These are phyloP conservation scores for Philonicus albiceps DNA, from an alignment of 2,888 invertebrate species.

Conservation along the genomic window DNA sequence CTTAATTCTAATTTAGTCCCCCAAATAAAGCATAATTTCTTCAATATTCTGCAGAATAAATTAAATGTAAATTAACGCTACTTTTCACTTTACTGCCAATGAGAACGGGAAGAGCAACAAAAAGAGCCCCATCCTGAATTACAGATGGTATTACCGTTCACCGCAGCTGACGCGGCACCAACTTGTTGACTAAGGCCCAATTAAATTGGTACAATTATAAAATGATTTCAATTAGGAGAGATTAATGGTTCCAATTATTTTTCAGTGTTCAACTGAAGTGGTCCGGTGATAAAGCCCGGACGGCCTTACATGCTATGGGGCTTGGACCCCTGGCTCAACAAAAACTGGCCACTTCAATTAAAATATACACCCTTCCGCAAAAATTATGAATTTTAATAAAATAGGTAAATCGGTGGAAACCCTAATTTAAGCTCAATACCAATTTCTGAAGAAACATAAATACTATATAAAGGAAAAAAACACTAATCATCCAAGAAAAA, in stretches of 20 bases:
- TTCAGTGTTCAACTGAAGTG: neutral
- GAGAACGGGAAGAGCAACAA: neutral
- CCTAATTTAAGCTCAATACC: neutral
- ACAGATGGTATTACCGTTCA: neutral
- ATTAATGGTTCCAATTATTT: neutral
- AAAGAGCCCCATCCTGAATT: neutral
- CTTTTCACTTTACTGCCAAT: neutral
- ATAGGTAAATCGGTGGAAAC: neutral
- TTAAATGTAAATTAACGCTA: neutral
- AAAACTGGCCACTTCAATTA: neutral
- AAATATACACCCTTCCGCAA: neutral
- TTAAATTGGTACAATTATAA: neutral
- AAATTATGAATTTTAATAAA: neutral
- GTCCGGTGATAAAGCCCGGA: neutral
- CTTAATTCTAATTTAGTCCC: neutral
- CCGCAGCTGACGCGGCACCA: neutral
- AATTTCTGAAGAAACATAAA: neutral
- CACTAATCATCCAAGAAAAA: neutral
- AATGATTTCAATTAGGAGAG: constrained; percentile 12
- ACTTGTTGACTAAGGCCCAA: neutral
- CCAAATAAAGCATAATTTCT: neutral
- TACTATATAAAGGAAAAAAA: neutral
- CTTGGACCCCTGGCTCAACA: neutral
- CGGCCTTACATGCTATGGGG: neutral
- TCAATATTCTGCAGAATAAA: neutral